These are phyloP conservation scores for Saccostrea cuccullata DNA, from an alignment of 1,140 invertebrate genomes.

Conservation along the genomic window DNA sequence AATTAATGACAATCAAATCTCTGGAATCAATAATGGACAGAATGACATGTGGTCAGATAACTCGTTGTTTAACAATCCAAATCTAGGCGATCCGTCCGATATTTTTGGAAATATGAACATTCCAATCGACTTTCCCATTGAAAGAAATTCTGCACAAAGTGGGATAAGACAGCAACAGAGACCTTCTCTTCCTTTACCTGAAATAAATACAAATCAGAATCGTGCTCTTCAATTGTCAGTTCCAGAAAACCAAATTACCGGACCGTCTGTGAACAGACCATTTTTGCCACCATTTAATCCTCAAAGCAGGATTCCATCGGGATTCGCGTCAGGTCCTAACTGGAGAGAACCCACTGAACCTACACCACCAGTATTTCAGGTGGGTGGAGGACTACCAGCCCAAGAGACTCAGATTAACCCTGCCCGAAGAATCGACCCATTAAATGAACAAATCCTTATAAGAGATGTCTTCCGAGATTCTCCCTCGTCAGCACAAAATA, in stretches of 20 bases:
- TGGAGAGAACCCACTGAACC: not conserved
- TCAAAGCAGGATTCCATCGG: not conserved
- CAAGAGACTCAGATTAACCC: not conserved
- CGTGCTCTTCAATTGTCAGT: not conserved
- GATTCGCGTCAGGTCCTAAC: not conserved
- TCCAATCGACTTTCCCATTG: not conserved
- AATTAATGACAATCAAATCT: not conserved
- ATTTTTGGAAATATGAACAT: constrained; percentile 19
- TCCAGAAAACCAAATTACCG: not conserved
- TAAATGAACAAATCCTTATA: not conserved
- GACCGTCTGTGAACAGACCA: not conserved
- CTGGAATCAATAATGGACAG: not conserved
- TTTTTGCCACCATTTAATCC: not conserved
- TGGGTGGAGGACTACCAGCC: not conserved
- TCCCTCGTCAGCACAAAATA: not conserved
- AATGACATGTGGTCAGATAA: constrained; percentile 22
- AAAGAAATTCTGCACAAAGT: not conserved
- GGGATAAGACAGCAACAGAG: not conserved
- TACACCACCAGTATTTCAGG: not conserved
- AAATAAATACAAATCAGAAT: not conserved
- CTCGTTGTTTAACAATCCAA: constrained; percentile 12
- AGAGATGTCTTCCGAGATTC: constrained; percentile 3
- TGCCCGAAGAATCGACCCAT: not conserved
- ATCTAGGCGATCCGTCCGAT: constrained; percentile 16
- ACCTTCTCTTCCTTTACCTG: not conserved